Conservation (phyloP, 2,888 invertebrate species). For the Rosalia funebris region DNA sequence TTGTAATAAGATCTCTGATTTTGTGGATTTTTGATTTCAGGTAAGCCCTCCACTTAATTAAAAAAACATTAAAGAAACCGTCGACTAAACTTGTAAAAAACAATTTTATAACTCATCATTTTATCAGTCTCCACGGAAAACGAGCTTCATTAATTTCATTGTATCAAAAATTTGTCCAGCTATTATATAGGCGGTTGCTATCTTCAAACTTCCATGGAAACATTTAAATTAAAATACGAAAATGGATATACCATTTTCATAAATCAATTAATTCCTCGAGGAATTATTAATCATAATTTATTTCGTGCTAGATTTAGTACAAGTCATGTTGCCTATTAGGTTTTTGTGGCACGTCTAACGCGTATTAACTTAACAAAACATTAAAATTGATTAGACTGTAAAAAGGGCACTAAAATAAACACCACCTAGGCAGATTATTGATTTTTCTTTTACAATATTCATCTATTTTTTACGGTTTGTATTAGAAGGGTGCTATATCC, state of each 20-base stretch:
- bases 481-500: neutral
- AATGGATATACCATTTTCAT: conserved; percentile 6
- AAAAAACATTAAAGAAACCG: too few species aligned
- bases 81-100: too few species aligned
- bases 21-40: too few species aligned
- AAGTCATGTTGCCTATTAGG: conserved; percentile 41
- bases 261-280: conserved; percentile 12
- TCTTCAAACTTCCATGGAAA: conserved; percentile 21
- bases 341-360: conserved; percentile 26
- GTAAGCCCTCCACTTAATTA: too few species aligned
- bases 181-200: too few species aligned
- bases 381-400: conserved; percentile 31
- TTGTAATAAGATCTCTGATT: too few species aligned
- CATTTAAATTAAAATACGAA: conserved; percentile 18
- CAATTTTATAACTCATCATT: too few species aligned
- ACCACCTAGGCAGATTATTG: conserved; percentile 11
- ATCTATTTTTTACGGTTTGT: conserved; percentile 1
- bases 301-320: conserved; percentile 22
- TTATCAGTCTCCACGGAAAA: too few species aligned
- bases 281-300: conserved; percentile 25
- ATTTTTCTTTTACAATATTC: conserved; percentile 12
- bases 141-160: too few species aligned
- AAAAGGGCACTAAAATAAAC: conserved; percentile 22
- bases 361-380: conserved; percentile 24
- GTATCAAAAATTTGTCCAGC: too few species aligned